These are phyloP conservation scores for Malachius bipustulatus DNA, from an alignment of 2,888 invertebrate genomes.

Conservation along the genomic window DNA sequence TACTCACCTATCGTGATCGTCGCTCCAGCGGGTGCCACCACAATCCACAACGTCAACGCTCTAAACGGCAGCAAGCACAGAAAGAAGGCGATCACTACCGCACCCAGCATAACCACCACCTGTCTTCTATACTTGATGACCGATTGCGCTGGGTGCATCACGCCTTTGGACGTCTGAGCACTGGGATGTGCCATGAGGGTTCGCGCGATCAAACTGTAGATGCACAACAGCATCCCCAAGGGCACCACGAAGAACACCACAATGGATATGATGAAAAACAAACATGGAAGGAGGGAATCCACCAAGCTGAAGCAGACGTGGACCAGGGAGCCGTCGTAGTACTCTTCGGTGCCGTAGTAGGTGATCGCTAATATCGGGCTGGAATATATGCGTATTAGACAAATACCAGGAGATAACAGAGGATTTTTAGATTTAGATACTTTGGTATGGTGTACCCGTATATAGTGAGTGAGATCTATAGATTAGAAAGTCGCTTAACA, in stretches of 20 bases:
- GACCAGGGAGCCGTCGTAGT: conserved; percentile 57
- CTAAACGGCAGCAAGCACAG: conserved; percentile 81
- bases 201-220: conserved; percentile 77
- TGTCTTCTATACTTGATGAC: conserved; percentile 65
- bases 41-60: conserved; percentile 77
- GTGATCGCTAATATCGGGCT: conserved; percentile 80
- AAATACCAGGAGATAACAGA: too few species aligned
- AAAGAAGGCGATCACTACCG: conserved; percentile 84
- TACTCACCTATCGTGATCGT: conserved; percentile 54
- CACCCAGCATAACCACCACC: conserved; percentile 79
- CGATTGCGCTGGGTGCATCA: conserved; percentile 38
- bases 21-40: conserved; percentile 58
- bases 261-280: conserved; percentile 71
- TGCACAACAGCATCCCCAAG: conserved; percentile 61
- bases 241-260: conserved; percentile 78
- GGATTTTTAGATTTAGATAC: too few species aligned
- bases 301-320: conserved; percentile 74
- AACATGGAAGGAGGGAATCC: conserved; percentile 62
- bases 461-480: too few species aligned
- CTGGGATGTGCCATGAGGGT: conserved; percentile 68
- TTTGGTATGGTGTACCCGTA: too few species aligned
- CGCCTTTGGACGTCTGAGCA: conserved; percentile 50
- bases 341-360: conserved; percentile 57
- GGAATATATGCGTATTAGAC: too few species aligned
- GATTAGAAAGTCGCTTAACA: too few species aligned